Base-by-base conservation (phyloP, 2,113 vertebrate species). In the Pygoscelis adeliae region DNA sequence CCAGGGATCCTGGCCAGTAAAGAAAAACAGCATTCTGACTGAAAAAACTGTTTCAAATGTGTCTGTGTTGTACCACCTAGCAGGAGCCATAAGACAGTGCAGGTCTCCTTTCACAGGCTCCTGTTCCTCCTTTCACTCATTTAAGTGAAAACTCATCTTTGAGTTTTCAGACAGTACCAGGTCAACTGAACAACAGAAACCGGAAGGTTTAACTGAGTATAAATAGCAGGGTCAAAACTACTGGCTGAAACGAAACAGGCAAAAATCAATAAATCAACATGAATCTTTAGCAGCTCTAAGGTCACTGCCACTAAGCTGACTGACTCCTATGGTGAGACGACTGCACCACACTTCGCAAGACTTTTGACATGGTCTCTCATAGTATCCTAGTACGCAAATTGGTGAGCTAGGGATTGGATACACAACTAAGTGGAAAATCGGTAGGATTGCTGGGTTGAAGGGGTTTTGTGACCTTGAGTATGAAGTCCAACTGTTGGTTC, bases 381-480 rank as follows among this genome's bases (percentile, higher is more conserved):
- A 20, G 15, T 36, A 50, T 59, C 21, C 27, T 69, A 30, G 32
- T 42, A 59, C 13, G 20, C 20, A 82, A 17, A 44, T 0, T 44
- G 34, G 8, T 71, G 55, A 90, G 17, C 5, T 47, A 20, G 17
- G 20, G 30, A 36, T 7, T 52, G 20, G 46, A 38, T 66, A 38
- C 2, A 0, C 11, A 27, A 25, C 11, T 7, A 55, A 0, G 0
- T 36, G 20, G 27, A 36, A 81, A 53, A 49, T 6, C 1, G 0
- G 11, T 14, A 23, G 10, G 49, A 49, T 22, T 87, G 23, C 14
- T 73, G 73, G 30, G 9, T 4, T 72, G 7, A 40, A 22, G 27
- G 1, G 1, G 2, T 70, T 59, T 3, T 58, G 27, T 3, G 5
- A 23, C 27, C 3, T 3, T 38, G 12, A 23, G 8, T 12, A 29